A percentile compares a stretch with the other conserved stretches of the same genome.
phyloP scores from a whole-genome alignment of 2,797 vertebrate genomes.

The Oophaga sylvatica region DNA sequence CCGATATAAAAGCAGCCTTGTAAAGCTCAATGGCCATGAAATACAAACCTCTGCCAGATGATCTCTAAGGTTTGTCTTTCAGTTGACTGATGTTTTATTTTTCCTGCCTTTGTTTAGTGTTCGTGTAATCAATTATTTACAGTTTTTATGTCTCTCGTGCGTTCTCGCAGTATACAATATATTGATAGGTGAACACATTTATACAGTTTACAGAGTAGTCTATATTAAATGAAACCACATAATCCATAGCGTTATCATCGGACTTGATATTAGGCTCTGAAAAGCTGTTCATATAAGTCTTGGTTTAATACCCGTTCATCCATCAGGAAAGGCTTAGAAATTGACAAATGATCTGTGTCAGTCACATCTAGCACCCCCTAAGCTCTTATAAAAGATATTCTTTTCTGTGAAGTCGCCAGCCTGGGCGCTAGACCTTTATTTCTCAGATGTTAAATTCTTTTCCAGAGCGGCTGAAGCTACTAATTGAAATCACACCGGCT shows the following conservation, averaged over 20 bases:
- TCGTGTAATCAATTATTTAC: constrained; percentile 47
- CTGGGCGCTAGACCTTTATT: constrained; percentile 25
- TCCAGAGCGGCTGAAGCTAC: constrained; percentile 11
- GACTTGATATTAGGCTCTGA: constrained; percentile 30
- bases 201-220: not conserved
- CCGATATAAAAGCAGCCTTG: not conserved
- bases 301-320: constrained; percentile 44
- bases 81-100: constrained; percentile 41
- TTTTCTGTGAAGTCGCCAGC: constrained; percentile 33
- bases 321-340: constrained; percentile 27
- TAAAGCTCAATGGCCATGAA: constrained; percentile 11
- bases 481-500: constrained; percentile 35
- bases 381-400: constrained; percentile 24
- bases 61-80: constrained; percentile 13
- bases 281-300: constrained; percentile 33
- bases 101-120: constrained; percentile 27
- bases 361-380: constrained; percentile 22
- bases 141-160: constrained; percentile 14
- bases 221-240: constrained; percentile 15
- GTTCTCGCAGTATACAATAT: not conserved
- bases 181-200: constrained; percentile 5
- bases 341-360: constrained; percentile 45
- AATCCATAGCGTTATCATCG: constrained; percentile 21
- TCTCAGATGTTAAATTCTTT: constrained; percentile 10
- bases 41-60: not conserved